phyloP scores from a whole-genome alignment of 1,140 invertebrate species.

The Macrobrachium rosenbergii region DNA sequence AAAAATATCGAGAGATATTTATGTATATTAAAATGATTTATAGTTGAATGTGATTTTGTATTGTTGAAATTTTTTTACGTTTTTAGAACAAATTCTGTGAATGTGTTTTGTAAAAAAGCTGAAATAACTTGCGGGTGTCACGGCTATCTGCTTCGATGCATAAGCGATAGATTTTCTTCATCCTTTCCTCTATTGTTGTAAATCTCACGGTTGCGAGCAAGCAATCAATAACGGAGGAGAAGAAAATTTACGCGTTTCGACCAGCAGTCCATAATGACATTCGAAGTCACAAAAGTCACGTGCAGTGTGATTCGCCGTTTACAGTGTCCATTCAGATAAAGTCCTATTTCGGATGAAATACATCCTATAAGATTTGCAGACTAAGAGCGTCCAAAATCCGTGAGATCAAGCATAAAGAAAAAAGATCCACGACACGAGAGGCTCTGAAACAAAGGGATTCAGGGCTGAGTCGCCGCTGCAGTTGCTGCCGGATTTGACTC shows the following conservation, averaged over 20 bases:
- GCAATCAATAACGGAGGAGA: no score
- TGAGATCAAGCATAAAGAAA: no score
- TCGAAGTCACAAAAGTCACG: no score
- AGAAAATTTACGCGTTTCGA: no score
- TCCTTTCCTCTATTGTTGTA: neutral
- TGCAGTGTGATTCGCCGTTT: no score
- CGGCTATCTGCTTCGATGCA: neutral
- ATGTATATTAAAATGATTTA: neutral
- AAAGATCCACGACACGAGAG: no score
- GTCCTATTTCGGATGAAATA: no score
- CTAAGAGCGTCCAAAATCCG: no score
- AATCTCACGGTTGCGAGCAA: no score
- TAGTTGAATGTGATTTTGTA: slow-evolving; percentile 12
- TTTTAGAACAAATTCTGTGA: slow-evolving; percentile 10
- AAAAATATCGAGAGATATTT: neutral
- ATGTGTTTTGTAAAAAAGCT: neutral
- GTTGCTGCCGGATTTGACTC: neutral
- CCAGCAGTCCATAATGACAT: no score
- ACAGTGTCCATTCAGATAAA: no score
- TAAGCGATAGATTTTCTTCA: neutral
- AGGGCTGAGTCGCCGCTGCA: neutral
- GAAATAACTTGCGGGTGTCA: neutral
- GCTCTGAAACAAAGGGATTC: neutral
- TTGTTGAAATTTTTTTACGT: slow-evolving; percentile 18
- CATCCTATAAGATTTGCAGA: no score